Conservation (phyloP, 2,797 vertebrate species). For the Galaxias olidus region DNA sequence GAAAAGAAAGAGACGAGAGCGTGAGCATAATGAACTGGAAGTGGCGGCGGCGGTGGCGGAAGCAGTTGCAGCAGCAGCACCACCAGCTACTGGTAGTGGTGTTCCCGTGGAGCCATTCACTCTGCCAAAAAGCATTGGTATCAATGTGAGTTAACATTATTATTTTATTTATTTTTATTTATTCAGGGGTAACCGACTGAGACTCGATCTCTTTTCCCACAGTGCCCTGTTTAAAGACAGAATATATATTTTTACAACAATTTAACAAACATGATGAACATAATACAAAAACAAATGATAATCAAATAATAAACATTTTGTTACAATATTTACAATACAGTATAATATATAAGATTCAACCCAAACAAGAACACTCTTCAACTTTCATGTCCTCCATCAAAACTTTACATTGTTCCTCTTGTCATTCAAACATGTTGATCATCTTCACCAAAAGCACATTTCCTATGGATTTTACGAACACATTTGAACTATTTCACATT, state of each 20-base stretch:
- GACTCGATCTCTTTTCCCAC: too few relatives aligned
- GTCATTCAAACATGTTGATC: not conserved
- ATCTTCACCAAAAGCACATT: not conserved
- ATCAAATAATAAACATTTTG: too few relatives aligned
- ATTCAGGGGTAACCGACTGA: constrained; percentile 65
- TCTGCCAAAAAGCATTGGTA: constrained; percentile 65
- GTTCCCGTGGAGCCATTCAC: constrained; percentile 74
- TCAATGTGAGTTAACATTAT: constrained; percentile 20
- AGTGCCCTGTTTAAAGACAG: too few relatives aligned
- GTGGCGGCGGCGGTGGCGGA: constrained; percentile 62
- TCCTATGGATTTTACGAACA: not conserved
- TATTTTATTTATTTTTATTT: too few relatives aligned
- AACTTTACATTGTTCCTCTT: too few relatives aligned
- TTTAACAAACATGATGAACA: too few relatives aligned
- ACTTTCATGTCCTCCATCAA: too few relatives aligned
- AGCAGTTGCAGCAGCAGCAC: not conserved
- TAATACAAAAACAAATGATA: too few relatives aligned
- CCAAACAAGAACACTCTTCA: too few relatives aligned
- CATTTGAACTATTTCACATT: not conserved
- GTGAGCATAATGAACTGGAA: constrained; percentile 89
- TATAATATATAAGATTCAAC: too few relatives aligned
- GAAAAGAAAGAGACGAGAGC: constrained; percentile 94
- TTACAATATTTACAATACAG: too few relatives aligned
- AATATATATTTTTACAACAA: too few relatives aligned
- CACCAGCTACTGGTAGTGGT: not conserved